A percentile compares a stretch with the other conserved stretches of the same genome.
Evolutionary conservation across 2,888 invertebrate species (phyloP).

Genomic region (Salpingus planirostris): DNA sequence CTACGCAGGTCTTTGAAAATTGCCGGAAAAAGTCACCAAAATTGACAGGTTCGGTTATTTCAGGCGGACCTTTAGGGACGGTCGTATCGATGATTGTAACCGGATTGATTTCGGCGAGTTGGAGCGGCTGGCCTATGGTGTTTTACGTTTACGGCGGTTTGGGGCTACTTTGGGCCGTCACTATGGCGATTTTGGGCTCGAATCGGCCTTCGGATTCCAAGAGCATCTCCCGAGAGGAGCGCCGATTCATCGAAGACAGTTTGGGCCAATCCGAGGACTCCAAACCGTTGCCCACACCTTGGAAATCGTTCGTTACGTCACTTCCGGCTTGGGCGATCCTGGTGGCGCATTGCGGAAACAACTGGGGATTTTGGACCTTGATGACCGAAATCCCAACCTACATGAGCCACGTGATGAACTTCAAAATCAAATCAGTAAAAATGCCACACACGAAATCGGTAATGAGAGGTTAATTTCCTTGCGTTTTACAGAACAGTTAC

Average conservation of each 20-base stretch:
- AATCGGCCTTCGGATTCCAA: constrained; percentile 55
- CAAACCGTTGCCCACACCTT: constrained; percentile 51
- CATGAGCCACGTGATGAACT: constrained; percentile 61
- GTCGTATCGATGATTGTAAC: constrained; percentile 63
- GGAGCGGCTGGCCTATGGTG: constrained; percentile 68
- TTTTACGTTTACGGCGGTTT: constrained; percentile 65
- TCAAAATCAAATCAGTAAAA: too few species aligned
- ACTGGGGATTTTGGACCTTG: constrained; percentile 79
- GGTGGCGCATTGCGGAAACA: constrained; percentile 63
- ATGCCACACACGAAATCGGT: too few species aligned
- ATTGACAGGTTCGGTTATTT: too few species aligned
- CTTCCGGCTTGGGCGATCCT: constrained; percentile 67
- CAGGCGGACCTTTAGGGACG: constrained; percentile 70
- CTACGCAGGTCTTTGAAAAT: constrained; percentile 44
- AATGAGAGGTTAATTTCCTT: too few species aligned
- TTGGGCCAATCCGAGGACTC: constrained; percentile 16
- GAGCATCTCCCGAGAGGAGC: constrained; percentile 55
- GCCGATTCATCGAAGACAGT: constrained; percentile 52
- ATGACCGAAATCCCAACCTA: constrained; percentile 76
- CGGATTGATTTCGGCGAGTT: constrained; percentile 60
- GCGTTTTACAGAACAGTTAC: constrained; percentile 52
- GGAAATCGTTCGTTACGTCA: constrained; percentile 63
- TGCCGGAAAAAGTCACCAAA: too few species aligned
- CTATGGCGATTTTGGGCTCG: constrained; percentile 55
- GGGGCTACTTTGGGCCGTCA: constrained; percentile 51